phyloP scores from a whole-genome alignment of 2,797 vertebrate species.

The Coracias cyanogaster region DNA sequence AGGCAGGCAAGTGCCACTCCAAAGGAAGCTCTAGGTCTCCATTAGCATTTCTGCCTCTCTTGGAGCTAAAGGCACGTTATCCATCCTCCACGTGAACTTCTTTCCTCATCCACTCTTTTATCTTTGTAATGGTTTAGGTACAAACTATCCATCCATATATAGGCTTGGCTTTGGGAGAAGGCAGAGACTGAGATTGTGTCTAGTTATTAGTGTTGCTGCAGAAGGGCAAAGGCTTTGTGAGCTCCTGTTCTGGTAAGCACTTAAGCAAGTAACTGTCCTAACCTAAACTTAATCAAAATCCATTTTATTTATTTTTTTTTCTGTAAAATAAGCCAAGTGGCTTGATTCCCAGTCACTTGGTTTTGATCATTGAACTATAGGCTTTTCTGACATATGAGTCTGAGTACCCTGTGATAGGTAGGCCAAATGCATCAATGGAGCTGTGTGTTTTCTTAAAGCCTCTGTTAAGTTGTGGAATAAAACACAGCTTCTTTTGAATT shows the following conservation, averaged over 20 bases:
- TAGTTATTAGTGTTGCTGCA: neutral
- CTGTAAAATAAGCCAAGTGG: neutral
- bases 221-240: neutral
- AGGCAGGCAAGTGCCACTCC: neutral
- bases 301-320: neutral
- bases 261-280: neutral
- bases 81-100: neutral
- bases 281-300: neutral
- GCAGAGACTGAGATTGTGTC: neutral
- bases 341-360: conserved; percentile 1
- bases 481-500: conserved; percentile 27
- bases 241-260: neutral
- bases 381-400: neutral
- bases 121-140: neutral
- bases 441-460: neutral
- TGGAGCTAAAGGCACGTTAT: neutral
- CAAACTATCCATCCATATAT: neutral
- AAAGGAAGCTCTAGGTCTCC: neutral
- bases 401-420: neutral
- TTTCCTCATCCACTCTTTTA: neutral
- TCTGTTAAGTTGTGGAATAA: neutral
- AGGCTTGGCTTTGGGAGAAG: neutral
- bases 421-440: conserved; percentile 1
- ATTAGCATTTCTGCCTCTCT: neutral
- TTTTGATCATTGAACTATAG: conserved; percentile 14